Percentiles rank a stretch among this genome's conserved stretches.
Evolutionary conservation across 64 coral and sea anemone genomes (phyloP).

Genomic region (Dendrophyllia cribrosa): DNA sequence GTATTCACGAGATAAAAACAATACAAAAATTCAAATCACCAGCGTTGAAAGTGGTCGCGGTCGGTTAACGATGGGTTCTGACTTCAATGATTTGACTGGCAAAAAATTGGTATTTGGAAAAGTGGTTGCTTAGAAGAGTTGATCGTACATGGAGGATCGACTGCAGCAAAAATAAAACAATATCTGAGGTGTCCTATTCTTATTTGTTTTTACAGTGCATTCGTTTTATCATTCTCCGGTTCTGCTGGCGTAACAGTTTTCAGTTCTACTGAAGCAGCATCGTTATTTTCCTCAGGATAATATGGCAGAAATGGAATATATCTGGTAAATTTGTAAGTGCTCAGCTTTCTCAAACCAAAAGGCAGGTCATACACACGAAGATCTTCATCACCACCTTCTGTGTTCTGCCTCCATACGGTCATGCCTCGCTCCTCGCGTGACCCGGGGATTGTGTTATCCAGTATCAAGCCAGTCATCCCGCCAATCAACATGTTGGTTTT

Average conservation of each 20-base stretch:
- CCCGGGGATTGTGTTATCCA: slow-evolving; percentile 88
- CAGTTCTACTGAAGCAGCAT: background rate
- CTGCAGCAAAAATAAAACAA: no score
- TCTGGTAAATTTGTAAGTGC: slow-evolving; percentile 51
- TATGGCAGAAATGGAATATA: slow-evolving; percentile 86
- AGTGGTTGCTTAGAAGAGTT: no score
- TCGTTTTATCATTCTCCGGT: background rate
- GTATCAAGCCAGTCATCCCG: slow-evolving; percentile 64
- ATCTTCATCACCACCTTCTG: background rate
- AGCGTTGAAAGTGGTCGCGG: no score
- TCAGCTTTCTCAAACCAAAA: slow-evolving; percentile 69
- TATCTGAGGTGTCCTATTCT: no score
- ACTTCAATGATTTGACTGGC: no score
- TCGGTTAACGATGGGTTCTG: no score
- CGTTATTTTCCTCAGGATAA: background rate
- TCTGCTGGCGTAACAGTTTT: background rate
- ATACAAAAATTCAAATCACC: no score
- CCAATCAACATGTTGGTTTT: slow-evolving; percentile 88
- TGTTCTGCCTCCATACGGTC: slow-evolving; percentile 31
- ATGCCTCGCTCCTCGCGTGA: slow-evolving; percentile 85
- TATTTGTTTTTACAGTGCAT: no score
- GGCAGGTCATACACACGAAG: slow-evolving; percentile 80
- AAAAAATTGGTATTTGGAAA: no score
- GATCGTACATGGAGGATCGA: no score
- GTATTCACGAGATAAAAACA: no score